Evolutionary conservation across 2,113 vertebrate species (phyloP), one percentile per base, ranked within the genome.

Genomic region (Callopanchax toddi): DNA sequence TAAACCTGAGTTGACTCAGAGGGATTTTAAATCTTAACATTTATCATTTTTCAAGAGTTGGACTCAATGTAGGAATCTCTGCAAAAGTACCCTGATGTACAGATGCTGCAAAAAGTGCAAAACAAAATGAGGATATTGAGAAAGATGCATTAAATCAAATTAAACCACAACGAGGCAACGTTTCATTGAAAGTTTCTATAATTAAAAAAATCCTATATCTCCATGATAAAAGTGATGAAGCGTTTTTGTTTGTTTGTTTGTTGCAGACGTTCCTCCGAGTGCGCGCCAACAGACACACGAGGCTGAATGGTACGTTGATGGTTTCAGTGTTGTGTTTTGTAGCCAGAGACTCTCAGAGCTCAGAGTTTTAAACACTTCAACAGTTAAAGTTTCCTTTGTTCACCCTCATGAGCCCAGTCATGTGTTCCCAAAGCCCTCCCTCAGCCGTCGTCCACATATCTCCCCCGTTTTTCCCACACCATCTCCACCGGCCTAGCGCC

Each of bases 201-300:
- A n/a, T n/a, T n/a, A n/a, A n/a, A n/a, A n/a, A n/a, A n/a, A n/a
- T n/a, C n/a, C n/a, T n/a, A n/a, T n/a, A n/a, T n/a, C n/a, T n/a
- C n/a, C n/a, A n/a, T n/a, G n/a, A n/a, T n/a, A n/a, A n/a, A n/a
- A n/a, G n/a, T 39, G 15, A 25, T 23, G 12, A 16, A 25, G 25
- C 11, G 1, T 9, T 16, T 46, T 48, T 25, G 5, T 7, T 15
- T 15, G 5, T 53, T 61, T 32, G n/a, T 62, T 16, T 80, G 48
- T 80, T 71, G 42, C 90, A 98, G 97, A 98, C 96, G 23, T 98
- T 98, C 81, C 89, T 98, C 72, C 92, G 97, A 84, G 95, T 98
- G 74, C 91, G 96, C 84, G 92, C 96, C 82, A 99, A 99, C 90
- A 93, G 97, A 90, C 97, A 98, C 87, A 96, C 97, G 20, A 90